These are phyloP conservation scores for Anolis apletophallus DNA, from an alignment of 2,797 vertebrate species.

Conservation along the genomic window DNA sequence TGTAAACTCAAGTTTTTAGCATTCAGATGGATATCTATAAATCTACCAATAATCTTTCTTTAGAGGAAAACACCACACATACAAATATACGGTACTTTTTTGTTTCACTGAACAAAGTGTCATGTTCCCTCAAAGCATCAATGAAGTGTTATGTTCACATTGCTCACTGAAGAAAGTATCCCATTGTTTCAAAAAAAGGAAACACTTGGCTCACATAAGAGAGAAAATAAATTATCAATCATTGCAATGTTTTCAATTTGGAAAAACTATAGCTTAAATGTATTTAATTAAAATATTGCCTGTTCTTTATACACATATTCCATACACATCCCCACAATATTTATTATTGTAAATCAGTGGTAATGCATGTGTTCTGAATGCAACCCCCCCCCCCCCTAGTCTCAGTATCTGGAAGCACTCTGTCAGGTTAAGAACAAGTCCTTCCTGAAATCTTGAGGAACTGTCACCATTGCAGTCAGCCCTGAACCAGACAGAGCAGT, in stretches of 20 bases:
- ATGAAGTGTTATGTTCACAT: neutral
- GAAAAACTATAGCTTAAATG: neutral
- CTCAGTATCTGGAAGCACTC: too few species aligned
- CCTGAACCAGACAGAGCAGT: neutral
- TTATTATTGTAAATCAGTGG: neutral
- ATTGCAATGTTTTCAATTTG: neutral
- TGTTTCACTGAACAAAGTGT: neutral
- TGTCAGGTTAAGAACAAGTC: too few species aligned
- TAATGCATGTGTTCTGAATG: too few species aligned
- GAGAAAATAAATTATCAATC: neutral
- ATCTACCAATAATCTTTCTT: neutral
- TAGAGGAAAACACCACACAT: neutral
- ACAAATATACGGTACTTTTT: neutral
- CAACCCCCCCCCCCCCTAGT: too few species aligned
- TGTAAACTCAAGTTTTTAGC: neutral
- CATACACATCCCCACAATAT: neutral
- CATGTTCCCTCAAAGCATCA: too few species aligned
- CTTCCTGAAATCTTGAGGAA: too few species aligned
- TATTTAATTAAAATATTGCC: neutral
- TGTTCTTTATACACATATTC: neutral
- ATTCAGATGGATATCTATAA: neutral
- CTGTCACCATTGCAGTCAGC: neutral
- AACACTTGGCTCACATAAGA: neutral
- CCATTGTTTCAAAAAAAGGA: neutral
- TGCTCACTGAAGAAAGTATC: neutral